Base-by-base conservation (phyloP, 2,888 invertebrate genomes). In the Agrotis puta region DNA sequence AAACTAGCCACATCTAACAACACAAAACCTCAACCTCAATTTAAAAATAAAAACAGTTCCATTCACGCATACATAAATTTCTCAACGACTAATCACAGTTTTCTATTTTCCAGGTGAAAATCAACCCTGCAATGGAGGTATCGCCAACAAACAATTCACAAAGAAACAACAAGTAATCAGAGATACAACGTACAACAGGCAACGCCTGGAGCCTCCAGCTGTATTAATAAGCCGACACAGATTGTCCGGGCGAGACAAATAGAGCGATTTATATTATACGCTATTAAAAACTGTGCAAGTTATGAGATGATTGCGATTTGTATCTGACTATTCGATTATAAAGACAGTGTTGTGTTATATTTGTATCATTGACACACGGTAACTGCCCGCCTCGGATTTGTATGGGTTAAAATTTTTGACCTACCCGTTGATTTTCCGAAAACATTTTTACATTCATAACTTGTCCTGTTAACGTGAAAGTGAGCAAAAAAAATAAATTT, bases 261-360 rank as follows among this genome's bases (percentile, higher is more conserved):
- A 88, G 85, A 86, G 85, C 86, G 84, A 90, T 91, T 90, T 87
- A 87, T 91, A 86, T 89, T 88, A 82, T 85, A 87, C 83, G 84
- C 86, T 85, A 89, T 90, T 88, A 89, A 87, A 88, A 85, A 67
- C 54, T 24, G 80, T 72, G 18, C 53, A 70, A 81, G 77, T 56
- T 58, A 62, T 61, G 13, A 65, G 71, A 22, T 51, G 33, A 61
- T 5, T 75, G 80, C 76, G 78, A 56, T 54, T 73, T 62, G 13
- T 24, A 6, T 59, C 18, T 43, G 39, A 69, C 16, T 14, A 16
- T 13, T 16, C 13, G n/a, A 18, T 6, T 14, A 9, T 24, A 54
- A 56, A 45, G n/a, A 47, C 22, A 14, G 13, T 13, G 18, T 11
- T 18, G 11, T 18, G 18, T 18, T 18, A n/a, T 18, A 5, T 27